phyloP scores from a whole-genome alignment of 1,140 invertebrate genomes.

The Lanistes nyassanus region DNA sequence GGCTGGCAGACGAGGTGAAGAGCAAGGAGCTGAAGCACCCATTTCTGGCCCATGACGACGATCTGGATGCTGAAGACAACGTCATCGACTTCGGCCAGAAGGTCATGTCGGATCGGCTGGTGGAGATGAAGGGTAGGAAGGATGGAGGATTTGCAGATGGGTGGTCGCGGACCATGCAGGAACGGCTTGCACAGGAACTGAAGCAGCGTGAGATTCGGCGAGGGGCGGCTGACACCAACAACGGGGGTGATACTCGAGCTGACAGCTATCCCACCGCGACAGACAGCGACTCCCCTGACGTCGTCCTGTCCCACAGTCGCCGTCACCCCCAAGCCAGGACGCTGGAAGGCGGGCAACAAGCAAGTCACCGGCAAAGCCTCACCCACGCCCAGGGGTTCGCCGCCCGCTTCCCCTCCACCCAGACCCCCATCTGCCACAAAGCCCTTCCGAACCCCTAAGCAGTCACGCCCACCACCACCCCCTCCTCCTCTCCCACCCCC shows the following conservation, averaged over 20 bases:
- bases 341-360: too few species aligned
- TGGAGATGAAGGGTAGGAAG: constrained; percentile 24
- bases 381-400: too few species aligned
- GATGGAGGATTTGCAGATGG: constrained; percentile 16
- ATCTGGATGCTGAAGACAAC: constrained; percentile 6
- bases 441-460: not conserved
- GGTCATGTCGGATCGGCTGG: constrained; percentile 28
- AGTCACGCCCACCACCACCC: not conserved
- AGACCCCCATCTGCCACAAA: not conserved
- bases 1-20: constrained; percentile 58
- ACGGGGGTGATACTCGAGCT: constrained; percentile 10
- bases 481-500: constrained; percentile 12
- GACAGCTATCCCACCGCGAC: not conserved
- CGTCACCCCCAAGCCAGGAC: too few species aligned
- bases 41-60: constrained; percentile 10
- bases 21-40: constrained; percentile 43
- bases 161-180: constrained; percentile 21
- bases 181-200: constrained; percentile 18
- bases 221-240: not conserved
- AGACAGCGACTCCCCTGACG: not conserved
- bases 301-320: constrained; percentile 8
- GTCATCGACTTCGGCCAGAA: constrained; percentile 11
- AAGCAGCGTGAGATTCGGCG: constrained; percentile 20
- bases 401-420: not conserved
- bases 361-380: too few species aligned